Evolutionary conservation across 2,888 invertebrate species (phyloP), one percentile per base, ranked within the genome.

Genomic region (Andrena praecox): DNA sequence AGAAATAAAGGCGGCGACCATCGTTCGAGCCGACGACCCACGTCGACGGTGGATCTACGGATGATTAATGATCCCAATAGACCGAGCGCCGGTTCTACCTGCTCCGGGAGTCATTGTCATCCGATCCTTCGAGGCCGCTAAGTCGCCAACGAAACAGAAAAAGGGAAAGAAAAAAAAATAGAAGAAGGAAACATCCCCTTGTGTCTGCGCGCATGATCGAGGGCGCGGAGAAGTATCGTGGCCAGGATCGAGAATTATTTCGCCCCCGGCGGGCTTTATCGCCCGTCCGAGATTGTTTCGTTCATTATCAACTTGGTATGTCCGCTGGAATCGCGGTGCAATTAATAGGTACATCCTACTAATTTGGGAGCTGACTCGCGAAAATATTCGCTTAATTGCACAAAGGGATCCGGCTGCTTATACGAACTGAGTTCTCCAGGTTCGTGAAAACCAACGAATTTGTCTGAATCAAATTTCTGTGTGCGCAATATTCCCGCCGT

Each of bases 61-160:
- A 85, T 85, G 85, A 85, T 85, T 83, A 83, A 85, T 83, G 80
- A 83, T 77, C 70, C 59, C 79, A 67, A 80, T 77, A 69, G 77
- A 67, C 50, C 72, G 24, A 56, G 70, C 16, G 70, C 35, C 60
- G 48, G 33, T 69, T 68, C 68, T 50, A 64, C 48, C 59, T 66
- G 73, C 16, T 20, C 64, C 20, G 48, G 10, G 54, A 75, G 67
- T 84, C 71, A 77, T 85, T 77, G 80, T 83, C 84, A 70, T 78
- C 52, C 67, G 80, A 77, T 71, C 29, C 24, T 33, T 31, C 16
- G 75, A 66, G n/a, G 64, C 24, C 24, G 76, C 67, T 71, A 77
- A 56, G 62, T 48, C 56, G 68, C 29, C 52, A 16, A 59, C 60
- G 42, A 48, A 42, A 60, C 33, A 12, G 29, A 24, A 8, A 31